phyloP scores from a whole-genome alignment of 2,113 vertebrate species.

The Gulo gulo region DNA sequence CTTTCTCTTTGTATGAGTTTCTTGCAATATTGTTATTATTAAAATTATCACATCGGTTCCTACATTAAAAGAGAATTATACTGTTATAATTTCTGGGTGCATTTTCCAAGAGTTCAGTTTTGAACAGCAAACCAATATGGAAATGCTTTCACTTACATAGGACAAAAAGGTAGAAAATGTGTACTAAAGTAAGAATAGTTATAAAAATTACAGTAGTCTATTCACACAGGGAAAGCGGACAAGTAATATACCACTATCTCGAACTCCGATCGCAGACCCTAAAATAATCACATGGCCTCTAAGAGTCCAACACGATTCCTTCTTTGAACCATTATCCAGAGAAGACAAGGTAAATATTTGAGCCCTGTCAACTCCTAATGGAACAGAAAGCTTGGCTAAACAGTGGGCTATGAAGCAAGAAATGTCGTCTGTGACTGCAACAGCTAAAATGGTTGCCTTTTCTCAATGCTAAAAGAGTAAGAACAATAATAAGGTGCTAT shows the following conservation, averaged over 20 bases:
- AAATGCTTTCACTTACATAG: neutral
- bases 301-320: neutral
- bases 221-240: neutral
- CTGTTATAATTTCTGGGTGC: neutral
- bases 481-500: neutral
- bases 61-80: neutral
- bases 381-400: neutral
- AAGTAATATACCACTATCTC: neutral
- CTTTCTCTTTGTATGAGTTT: neutral
- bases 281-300: neutral
- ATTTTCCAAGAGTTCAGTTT: constrained; percentile 14
- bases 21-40: neutral
- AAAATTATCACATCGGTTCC: neutral
- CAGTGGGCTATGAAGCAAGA: neutral
- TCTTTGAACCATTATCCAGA: neutral
- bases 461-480: constrained; percentile 12
- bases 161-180: neutral
- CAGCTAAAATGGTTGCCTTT: neutral
- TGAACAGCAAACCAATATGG: neutral
- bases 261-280: neutral
- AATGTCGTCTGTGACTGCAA: neutral
- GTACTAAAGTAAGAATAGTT: neutral
- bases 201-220: neutral
- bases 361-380: neutral
- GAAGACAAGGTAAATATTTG: constrained; percentile 11